Base-by-base conservation (phyloP, 2,888 invertebrate genomes). In the Papilio elwesi region DNA sequence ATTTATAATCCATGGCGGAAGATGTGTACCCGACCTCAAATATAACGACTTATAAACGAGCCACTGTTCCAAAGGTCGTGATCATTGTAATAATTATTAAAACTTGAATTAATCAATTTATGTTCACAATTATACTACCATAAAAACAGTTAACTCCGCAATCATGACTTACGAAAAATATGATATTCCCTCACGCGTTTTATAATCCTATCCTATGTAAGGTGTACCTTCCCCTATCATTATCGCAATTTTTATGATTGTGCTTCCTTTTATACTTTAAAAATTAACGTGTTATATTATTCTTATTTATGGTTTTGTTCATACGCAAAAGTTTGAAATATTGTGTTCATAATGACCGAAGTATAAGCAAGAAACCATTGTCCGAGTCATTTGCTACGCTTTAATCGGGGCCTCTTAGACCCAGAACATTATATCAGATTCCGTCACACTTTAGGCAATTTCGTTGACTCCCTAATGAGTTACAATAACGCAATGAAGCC, bases 371-470 rank as follows among this genome's bases (percentile, higher is more conserved):
- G 67, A 72, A 71, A 53, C 51, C 68, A 65, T 75, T 76, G 75
- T 74, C 68, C 75, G 69, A 75, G 79, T 79, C 82, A 87, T 86
- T 86, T 81, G 85, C 79, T 74, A 83, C 84, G 84, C 82, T 85
- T 82, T 85, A 83, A 83, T 85, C 84, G 77, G 81, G 75, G 79
- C 77, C 82, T 87, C 84, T 86, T 80, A 82, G 83, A 82, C 78
- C 80, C 80, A 81, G 81, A 84, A 86, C 86, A 89, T 89, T 91
- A 91, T 91, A 91, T 91, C 90, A 88, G 89, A 91, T 91, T 90
- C 85, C 87, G 92, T 91, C 91, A 92, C 92, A 92, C 90, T 91
- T 87, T 83, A 79, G 80, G 86, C 88, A 88, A 89, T 88, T 89
- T 83, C 81, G 78, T 79, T 84, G 81, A 85, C 86, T 78, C 86